Evolutionary conservation across 53 echinoderm and acorn worm genomes (phyloP).

Genomic region (Zoroaster sp.): DNA sequence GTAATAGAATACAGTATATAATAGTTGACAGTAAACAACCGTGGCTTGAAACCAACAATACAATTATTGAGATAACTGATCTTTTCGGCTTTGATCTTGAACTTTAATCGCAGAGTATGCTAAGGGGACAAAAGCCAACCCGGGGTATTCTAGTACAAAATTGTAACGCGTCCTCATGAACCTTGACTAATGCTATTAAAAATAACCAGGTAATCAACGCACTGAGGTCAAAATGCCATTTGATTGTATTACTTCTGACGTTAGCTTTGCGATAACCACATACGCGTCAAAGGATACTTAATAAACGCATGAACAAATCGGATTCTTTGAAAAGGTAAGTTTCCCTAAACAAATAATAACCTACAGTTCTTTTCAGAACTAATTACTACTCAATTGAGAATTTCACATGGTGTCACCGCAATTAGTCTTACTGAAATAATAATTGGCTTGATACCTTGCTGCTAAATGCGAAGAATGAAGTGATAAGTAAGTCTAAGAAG

Average conservation of each 20-base stretch:
- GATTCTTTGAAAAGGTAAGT: no score
- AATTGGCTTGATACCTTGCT: no score
- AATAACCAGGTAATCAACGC: slow-evolving; percentile 5
- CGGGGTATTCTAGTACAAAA: not conserved
- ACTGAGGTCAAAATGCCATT: not conserved
- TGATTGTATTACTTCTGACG: not conserved
- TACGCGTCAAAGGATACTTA: no score
- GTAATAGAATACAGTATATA: no score
- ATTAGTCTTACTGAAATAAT: no score
- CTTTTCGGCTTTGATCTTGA: slow-evolving; percentile 21
- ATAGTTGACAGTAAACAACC: not conserved
- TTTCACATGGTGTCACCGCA: no score
- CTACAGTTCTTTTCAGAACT: no score
- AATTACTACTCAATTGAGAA: no score
- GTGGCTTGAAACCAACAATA: not conserved
- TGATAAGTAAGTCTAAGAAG: no score
- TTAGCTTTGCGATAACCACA: not conserved
- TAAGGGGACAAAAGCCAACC: not conserved
- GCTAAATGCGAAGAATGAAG: no score
- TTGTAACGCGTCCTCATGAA: not conserved
- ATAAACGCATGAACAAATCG: no score
- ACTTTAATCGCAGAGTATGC: slow-evolving; percentile 34
- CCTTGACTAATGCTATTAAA: slow-evolving; percentile 18
- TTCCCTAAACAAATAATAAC: no score
- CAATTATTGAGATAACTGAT: not conserved